phyloP scores from a whole-genome alignment of 2,888 invertebrate species.

The Limnephilus auricula region DNA sequence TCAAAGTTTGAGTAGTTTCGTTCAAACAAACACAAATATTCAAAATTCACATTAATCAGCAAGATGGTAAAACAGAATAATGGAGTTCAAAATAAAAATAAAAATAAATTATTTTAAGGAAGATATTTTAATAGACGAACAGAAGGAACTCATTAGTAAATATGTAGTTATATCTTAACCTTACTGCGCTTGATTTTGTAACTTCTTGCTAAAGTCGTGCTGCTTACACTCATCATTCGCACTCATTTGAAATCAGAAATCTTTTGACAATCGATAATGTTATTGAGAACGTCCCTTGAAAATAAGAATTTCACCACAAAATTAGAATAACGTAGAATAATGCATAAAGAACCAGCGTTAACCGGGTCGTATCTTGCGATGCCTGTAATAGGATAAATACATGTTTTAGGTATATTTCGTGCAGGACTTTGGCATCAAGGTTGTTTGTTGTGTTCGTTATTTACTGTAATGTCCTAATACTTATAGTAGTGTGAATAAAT shows the following conservation, averaged over 20 bases:
- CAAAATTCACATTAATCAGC: not conserved
- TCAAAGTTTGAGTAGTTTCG: not conserved
- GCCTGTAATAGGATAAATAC: conserved; percentile 38
- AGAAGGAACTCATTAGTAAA: not conserved
- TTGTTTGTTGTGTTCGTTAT: conserved; percentile 60
- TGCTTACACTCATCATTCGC: not conserved
- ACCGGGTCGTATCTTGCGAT: conserved; percentile 21
- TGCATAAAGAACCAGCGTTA: not conserved
- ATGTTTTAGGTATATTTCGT: conserved; percentile 51
- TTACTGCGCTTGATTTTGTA: not conserved
- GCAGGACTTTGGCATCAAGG: conserved; percentile 66
- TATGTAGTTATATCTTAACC: not conserved
- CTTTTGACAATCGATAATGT: not conserved
- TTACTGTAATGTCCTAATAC: conserved; percentile 63
- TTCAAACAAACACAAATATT: not conserved
- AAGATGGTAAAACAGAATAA: not conserved
- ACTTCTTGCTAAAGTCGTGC: not conserved
- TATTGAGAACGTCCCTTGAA: not conserved
- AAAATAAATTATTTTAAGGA: no score
- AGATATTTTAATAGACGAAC: not conserved
- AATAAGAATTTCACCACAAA: not conserved
- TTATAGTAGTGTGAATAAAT: conserved; percentile 65
- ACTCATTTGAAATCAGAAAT: not conserved
- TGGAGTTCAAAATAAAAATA: no score
- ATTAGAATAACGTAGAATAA: not conserved